A percentile compares a stretch with the other conserved stretches of the same genome.
phyloP scores from a whole-genome alignment of 2,797 vertebrate genomes.

The Adrianichthys oophorus region DNA sequence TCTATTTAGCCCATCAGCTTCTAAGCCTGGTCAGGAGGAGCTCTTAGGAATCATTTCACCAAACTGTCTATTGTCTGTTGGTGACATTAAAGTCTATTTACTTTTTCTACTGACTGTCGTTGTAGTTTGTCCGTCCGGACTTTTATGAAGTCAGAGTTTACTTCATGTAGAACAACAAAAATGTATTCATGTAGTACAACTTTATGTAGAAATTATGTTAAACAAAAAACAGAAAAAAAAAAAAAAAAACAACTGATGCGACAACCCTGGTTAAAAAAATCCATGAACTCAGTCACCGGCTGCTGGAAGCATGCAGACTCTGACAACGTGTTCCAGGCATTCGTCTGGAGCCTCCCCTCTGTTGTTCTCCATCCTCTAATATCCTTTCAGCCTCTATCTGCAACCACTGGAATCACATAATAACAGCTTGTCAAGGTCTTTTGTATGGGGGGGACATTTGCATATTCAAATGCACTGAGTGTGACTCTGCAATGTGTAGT shows the following conservation, averaged over 20 bases:
- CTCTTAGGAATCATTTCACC: no score
- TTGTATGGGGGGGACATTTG: constrained; percentile 64
- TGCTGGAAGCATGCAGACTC: constrained; percentile 15
- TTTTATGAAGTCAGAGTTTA: no score
- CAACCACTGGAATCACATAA: constrained; percentile 67
- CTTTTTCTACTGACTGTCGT: no score
- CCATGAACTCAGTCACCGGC: constrained; percentile 11
- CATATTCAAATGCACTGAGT: constrained; percentile 67
- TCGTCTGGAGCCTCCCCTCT: constrained; percentile 43
- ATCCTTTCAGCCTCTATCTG: constrained; percentile 61
- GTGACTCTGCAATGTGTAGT: constrained; percentile 56
- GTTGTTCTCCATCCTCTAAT: constrained; percentile 51
- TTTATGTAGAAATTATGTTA: no score
- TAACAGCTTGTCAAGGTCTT: constrained; percentile 75
- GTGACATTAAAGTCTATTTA: no score
- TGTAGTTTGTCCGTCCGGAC: no score
- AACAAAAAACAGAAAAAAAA: no score
- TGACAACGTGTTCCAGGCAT: constrained; percentile 67
- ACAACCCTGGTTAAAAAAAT: not conserved
- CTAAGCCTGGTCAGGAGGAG: no score
- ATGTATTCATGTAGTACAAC: no score
- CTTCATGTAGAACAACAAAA: no score
- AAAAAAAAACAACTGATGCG: constrained; percentile 33
- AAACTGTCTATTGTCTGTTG: no score
- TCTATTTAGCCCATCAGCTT: no score